Evolutionary conservation across 2,888 invertebrate genomes (phyloP).

Genomic region (Microchrysa polita): DNA sequence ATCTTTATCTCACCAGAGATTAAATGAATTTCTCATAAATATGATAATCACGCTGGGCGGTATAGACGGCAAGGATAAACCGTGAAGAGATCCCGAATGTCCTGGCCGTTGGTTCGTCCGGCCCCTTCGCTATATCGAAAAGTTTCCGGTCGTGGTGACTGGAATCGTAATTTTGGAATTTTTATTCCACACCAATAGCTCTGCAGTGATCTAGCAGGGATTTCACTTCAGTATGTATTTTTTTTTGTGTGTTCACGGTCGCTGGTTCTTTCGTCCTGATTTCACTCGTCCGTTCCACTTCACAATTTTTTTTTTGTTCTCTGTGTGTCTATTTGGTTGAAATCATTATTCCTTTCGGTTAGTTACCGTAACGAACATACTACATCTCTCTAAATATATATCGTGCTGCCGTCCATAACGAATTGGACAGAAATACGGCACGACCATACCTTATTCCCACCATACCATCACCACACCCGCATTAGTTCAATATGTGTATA

Average conservation of each 20-base stretch:
- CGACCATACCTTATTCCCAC: too few relatives aligned
- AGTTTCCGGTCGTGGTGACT: slow-evolving; percentile 37
- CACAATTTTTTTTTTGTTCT: too few relatives aligned
- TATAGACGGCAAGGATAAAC: too few relatives aligned
- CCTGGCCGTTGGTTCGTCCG: too few relatives aligned
- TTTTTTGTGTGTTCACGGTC: too few relatives aligned
- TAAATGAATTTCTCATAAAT: slow-evolving; percentile 45
- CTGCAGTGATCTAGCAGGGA: slow-evolving; percentile 35
- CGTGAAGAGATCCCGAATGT: background rate
- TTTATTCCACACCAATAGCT: slow-evolving; percentile 41
- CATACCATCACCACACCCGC: background rate
- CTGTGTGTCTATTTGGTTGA: background rate
- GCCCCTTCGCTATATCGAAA: slow-evolving; percentile 1
- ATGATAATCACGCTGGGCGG: slow-evolving; percentile 41
- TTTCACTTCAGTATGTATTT: slow-evolving; percentile 2
- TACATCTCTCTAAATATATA: too few relatives aligned
- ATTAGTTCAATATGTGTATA: slow-evolving; percentile 32
- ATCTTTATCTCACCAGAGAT: slow-evolving; percentile 32
- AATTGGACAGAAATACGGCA: slow-evolving; percentile 14
- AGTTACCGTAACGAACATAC: slow-evolving; percentile 42
- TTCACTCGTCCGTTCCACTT: too few relatives aligned
- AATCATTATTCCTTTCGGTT: slow-evolving; percentile 44
- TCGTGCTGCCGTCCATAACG: slow-evolving; percentile 24
- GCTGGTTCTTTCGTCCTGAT: slow-evolving; percentile 8
- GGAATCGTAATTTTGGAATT: slow-evolving; percentile 44